These are phyloP conservation scores for Drosophila malerkotliana DNA, from an alignment of 1,140 invertebrate genomes.

Conservation along the genomic window DNA sequence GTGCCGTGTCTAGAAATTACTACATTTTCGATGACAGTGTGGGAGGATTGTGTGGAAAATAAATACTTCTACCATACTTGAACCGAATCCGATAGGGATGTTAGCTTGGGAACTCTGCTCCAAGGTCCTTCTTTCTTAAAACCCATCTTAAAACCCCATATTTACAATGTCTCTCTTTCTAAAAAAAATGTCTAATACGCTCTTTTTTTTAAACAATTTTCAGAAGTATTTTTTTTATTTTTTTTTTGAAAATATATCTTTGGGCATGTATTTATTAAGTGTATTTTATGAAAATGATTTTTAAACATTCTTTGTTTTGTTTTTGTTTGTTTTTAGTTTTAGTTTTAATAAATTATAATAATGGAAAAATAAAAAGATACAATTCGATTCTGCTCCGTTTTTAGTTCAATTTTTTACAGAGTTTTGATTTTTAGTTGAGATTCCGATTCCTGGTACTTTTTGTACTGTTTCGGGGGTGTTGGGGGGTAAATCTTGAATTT, in stretches of 20 bases:
- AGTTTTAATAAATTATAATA: slow-evolving; percentile 25
- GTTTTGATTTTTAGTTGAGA: slow-evolving; percentile 6
- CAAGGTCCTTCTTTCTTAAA: background rate
- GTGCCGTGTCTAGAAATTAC: slow-evolving; percentile 9
- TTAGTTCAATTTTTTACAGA: slow-evolving; percentile 34
- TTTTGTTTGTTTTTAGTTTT: slow-evolving; percentile 10
- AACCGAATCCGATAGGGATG: slow-evolving; percentile 13
- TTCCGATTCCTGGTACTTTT: slow-evolving; percentile 20
- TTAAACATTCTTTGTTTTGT: slow-evolving; percentile 26
- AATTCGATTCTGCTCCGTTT: slow-evolving; percentile 3
- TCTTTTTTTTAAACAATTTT: slow-evolving; percentile 23
- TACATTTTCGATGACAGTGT: slow-evolving; percentile 4
- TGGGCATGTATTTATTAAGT: slow-evolving; percentile 38
- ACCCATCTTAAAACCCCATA: too few species aligned
- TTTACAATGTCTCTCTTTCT: background rate
- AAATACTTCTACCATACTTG: slow-evolving; percentile 28
- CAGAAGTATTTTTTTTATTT: slow-evolving; percentile 40
- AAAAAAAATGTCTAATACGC: slow-evolving; percentile 31
- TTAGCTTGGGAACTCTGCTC: background rate
- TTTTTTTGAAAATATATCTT: slow-evolving; percentile 46
- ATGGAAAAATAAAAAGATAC: slow-evolving; percentile 15
- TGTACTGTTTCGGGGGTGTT: slow-evolving; percentile 36
- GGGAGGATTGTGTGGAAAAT: slow-evolving; percentile 14
- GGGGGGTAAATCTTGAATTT: slow-evolving; percentile 16
- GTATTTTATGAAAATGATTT: slow-evolving; percentile 22